Evolutionary conservation across 2,113 vertebrate genomes (phyloP).

Genomic region (Pontoporia blainvillei): DNA sequence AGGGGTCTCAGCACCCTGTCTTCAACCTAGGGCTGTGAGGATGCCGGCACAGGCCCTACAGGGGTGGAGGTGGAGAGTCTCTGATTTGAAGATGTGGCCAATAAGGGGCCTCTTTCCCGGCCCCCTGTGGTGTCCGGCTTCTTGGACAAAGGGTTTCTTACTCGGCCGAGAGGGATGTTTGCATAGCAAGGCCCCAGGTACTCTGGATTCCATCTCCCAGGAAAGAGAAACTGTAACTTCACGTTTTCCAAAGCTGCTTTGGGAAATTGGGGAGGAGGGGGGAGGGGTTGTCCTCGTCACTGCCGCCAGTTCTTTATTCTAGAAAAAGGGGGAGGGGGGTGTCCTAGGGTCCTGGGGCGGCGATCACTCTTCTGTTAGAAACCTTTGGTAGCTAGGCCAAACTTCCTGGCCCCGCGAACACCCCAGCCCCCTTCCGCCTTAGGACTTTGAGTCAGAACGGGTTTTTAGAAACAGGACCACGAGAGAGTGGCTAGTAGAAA

Average conservation of each 20-base stretch:
- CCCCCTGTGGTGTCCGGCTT: conserved; percentile 53
- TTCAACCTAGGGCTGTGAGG: background rate
- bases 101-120: conserved; percentile 51
- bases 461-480: conserved; percentile 36
- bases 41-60: background rate
- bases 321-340: no score
- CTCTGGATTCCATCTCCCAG: conserved; percentile 15
- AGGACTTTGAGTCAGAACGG: conserved; percentile 8
- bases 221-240: conserved; percentile 36
- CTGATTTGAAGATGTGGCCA: background rate
- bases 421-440: background rate
- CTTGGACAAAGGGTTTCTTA: conserved; percentile 71
- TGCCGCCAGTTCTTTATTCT: conserved; percentile 13
- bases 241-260: conserved; percentile 1
- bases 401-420: background rate
- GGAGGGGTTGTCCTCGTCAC: background rate
- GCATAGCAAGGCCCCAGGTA: conserved; percentile 50
- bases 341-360: background rate
- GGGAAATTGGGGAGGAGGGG: background rate
- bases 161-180: conserved; percentile 44
- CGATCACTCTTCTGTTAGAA: conserved; percentile 14
- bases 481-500: conserved; percentile 6
- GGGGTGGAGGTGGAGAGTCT: background rate
- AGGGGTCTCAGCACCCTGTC: background rate
- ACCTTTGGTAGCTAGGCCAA: background rate